Evolutionary conservation across 1,140 invertebrate species (phyloP).

Genomic region (Oryctes rhinoceros): DNA sequence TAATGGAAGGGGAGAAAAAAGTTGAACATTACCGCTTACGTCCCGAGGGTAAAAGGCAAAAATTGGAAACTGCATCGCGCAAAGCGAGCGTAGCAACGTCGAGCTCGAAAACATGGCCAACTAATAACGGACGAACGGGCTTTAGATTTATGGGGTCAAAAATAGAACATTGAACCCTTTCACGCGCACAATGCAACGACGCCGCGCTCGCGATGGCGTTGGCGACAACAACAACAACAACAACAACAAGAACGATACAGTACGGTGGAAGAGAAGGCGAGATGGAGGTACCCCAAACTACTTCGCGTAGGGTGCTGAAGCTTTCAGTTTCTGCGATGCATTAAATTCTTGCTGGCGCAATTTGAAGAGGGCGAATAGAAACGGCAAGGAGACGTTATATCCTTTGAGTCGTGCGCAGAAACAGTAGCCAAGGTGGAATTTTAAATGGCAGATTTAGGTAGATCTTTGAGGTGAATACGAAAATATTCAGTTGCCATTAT

Average conservation of each 20-base stretch:
- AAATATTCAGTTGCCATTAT: too few relatives aligned
- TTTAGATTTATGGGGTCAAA: conserved; percentile 14
- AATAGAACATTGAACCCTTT: conserved; percentile 18
- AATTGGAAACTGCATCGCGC: not conserved
- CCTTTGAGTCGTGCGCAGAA: not conserved
- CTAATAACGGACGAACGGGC: conserved; percentile 2
- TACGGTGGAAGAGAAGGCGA: not conserved
- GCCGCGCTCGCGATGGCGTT: not conserved
- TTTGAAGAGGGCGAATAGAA: not conserved
- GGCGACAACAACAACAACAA: conserved; percentile 13
- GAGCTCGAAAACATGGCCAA: not conserved
- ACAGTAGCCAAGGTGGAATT: not conserved
- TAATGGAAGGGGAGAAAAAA: too few relatives aligned
- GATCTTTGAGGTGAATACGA: too few relatives aligned
- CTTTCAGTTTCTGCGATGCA: not conserved
- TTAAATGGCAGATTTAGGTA: not conserved
- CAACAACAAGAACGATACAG: not conserved
- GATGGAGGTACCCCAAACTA: not conserved
- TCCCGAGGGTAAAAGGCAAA: not conserved
- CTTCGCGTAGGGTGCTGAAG: not conserved
- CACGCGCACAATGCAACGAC: conserved; percentile 6
- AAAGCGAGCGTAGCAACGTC: not conserved
- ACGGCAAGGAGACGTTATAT: not conserved
- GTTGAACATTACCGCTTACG: not conserved
- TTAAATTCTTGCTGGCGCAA: conserved; percentile 4